These are phyloP conservation scores for Hipparchia sbordonii DNA, from an alignment of 2,888 invertebrate genomes.

Conservation along the genomic window DNA sequence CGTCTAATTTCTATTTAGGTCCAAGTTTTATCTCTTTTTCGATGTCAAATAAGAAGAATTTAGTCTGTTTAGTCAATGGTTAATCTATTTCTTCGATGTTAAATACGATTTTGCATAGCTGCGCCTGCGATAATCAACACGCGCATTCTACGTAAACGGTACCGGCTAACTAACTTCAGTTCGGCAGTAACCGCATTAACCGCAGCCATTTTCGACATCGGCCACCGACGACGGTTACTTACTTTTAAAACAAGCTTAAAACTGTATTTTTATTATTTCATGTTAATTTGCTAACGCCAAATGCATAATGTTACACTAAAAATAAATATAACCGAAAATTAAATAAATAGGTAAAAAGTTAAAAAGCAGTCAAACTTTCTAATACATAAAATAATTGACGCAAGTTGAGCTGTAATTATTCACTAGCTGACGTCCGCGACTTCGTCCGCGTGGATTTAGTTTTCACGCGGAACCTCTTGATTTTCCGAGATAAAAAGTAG, in stretches of 20 bases:
- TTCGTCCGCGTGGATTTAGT: too few relatives aligned
- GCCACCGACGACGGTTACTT: not conserved
- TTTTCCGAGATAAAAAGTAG: too few relatives aligned
- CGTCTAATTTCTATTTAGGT: not conserved
- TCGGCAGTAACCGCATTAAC: not conserved
- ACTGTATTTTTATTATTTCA: not conserved
- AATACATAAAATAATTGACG: too few relatives aligned
- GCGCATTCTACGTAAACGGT: slow-evolving; percentile 40
- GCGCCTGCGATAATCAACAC: slow-evolving; percentile 35
- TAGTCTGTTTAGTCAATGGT: not conserved
- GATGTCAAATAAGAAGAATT: not conserved
- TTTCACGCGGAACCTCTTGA: too few relatives aligned
- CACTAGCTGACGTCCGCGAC: too few relatives aligned
- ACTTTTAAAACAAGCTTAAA: not conserved
- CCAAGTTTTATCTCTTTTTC: not conserved
- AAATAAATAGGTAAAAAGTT: not conserved
- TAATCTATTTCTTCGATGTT: slow-evolving; percentile 24
- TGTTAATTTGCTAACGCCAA: not conserved
- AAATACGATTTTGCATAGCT: slow-evolving; percentile 34
- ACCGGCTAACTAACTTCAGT: slow-evolving; percentile 32
- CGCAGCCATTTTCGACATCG: not conserved
- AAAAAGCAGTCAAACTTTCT: too few relatives aligned
- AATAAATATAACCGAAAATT: not conserved
- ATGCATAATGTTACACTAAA: too few relatives aligned
- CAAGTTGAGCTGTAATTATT: too few relatives aligned